Evolutionary conservation across 2,797 vertebrate species (phyloP).

Genomic region (Microchirus variegatus): DNA sequence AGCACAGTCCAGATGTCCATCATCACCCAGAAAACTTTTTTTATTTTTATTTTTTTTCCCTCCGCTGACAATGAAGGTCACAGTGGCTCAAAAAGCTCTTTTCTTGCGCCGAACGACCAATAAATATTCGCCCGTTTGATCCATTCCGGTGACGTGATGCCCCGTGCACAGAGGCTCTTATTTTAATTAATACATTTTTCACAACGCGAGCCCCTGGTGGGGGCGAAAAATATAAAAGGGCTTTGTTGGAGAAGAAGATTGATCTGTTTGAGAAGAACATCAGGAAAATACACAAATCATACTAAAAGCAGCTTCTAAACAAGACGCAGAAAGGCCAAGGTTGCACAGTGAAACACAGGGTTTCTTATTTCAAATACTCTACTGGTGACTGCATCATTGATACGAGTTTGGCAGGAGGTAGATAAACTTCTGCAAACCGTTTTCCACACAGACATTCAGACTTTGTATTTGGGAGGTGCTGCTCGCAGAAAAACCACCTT

Average conservation of each 20-base stretch:
- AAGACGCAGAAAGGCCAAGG: conserved; percentile 53
- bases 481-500: too few relatives aligned
- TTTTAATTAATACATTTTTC: conserved; percentile 82
- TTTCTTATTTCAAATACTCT: too few relatives aligned
- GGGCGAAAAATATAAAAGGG: conserved; percentile 75
- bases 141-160: conserved; percentile 64
- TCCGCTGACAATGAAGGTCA: conserved; percentile 53
- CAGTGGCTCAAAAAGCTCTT: conserved; percentile 43
- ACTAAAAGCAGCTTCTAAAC: conserved; percentile 77
- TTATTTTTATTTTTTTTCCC: conserved; percentile 13
- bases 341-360: conserved; percentile 4
- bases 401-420: too few relatives aligned
- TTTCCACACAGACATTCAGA: too few relatives aligned
- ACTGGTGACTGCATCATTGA: too few relatives aligned
- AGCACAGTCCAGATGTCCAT: neutral
- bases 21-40: conserved; percentile 58
- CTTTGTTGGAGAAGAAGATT: conserved; percentile 67
- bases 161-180: conserved; percentile 73
- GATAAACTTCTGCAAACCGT: too few relatives aligned
- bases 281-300: conserved; percentile 78
- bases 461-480: too few relatives aligned
- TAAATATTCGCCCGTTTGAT: conserved; percentile 78
- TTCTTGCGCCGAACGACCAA: conserved; percentile 33
- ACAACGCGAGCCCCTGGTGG: conserved; percentile 69
- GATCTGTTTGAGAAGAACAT: conserved; percentile 66